Percentiles rank a stretch among this genome's conserved stretches.
Evolutionary conservation across 2,888 invertebrate genomes (phyloP).

Genomic region (Blomia tropicalis): DNA sequence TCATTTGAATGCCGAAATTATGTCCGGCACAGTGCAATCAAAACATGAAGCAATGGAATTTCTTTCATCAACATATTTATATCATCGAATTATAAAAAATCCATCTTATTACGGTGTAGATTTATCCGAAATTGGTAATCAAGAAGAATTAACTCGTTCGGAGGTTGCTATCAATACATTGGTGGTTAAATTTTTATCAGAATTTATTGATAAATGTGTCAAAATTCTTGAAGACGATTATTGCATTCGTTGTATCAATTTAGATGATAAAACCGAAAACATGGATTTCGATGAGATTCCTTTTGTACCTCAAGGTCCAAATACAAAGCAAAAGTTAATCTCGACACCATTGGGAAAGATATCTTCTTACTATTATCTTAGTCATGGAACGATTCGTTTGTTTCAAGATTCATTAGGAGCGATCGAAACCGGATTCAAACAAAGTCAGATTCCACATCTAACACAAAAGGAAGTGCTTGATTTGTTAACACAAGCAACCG

Average conservation of each 20-base stretch:
- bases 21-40: conserved; percentile 81
- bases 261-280: conserved; percentile 35
- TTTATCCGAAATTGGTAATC: conserved; percentile 44
- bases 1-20: conserved; percentile 84
- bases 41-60: conserved; percentile 89
- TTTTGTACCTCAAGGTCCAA: not conserved
- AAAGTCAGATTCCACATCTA: not conserved
- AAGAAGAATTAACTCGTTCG: conserved; percentile 30
- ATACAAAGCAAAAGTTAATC: conserved; percentile 39
- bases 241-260: conserved; percentile 61
- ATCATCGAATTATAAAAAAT: conserved; percentile 73
- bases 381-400: conserved; percentile 72
- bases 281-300: not conserved
- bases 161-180: conserved; percentile 30
- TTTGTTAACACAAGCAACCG: conserved; percentile 65
- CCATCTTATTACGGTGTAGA: conserved; percentile 75
- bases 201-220: conserved; percentile 60
- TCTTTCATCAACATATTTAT: conserved; percentile 96
- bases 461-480: conserved; percentile 43
- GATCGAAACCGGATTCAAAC: conserved; percentile 43
- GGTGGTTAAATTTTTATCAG: conserved; percentile 52
- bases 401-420: conserved; percentile 52
- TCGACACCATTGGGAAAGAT: conserved; percentile 74
- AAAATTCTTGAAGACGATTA: conserved; percentile 53
- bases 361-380: conserved; percentile 89